Evolutionary conservation across 2,113 vertebrate genomes (phyloP), one percentile per base, ranked within the genome.

Genomic region (Odocoileus hemionus): DNA sequence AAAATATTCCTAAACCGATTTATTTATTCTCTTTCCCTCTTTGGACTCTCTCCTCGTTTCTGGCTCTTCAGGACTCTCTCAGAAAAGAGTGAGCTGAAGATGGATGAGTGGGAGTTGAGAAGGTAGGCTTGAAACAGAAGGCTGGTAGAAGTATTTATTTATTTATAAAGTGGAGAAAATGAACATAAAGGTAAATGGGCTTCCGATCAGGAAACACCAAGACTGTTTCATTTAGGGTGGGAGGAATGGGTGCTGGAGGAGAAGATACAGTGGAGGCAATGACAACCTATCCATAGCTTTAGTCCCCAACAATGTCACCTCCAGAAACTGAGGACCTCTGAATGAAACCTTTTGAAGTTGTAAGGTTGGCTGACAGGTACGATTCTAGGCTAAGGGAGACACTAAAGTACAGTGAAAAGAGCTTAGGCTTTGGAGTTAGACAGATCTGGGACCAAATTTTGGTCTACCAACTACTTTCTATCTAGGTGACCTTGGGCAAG

Each of bases 401-500:
- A 84, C 39, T 61, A 47, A 67, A 47, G 39, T 54, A 86, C 10
- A 83, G 54, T 8, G 26, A 80, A 54, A 86, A 23, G 36, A 80
- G n/a, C 33, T 26, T 61, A 58, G 54, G 19, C 23, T 95, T 45
- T 60, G 45, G 6, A 74, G 25, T 43, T 70, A n/a, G 55, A 87
- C 5, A 50, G 12, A 64, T 28, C 58, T 28, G 43, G 30, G 45
- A 43, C n/a, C 74, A 58, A 80, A 67, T 4, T 30, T 47, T 17
- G 8, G 21, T 67, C 16, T 80, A 47, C 61, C 70, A 86, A 74
- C 45, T 52, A 6, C 84, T 76, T 90, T 94, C 64, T 61, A 12
- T 52, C 85, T 95, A 83, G 57, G 39, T 97, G 96, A 98, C 98
- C 96, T 97, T 96, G 96, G 70, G 67, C 39, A 91, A 36, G 23